These are phyloP conservation scores for Drosophila kanapiae DNA, from an alignment of 1,140 invertebrate species.

Conservation along the genomic window DNA sequence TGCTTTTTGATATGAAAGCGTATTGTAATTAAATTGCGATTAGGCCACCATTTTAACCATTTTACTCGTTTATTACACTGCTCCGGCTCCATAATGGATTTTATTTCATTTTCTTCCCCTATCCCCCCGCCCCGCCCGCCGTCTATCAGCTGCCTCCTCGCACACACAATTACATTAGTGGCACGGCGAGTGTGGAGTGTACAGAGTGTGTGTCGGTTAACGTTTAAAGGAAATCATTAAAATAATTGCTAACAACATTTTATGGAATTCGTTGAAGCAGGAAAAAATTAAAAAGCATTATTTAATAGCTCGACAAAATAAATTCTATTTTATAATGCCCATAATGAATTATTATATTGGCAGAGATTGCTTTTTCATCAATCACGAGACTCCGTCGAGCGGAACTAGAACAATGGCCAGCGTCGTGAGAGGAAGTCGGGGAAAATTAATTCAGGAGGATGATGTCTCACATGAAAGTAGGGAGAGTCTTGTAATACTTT, in stretches of 20 bases:
- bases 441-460: neutral
- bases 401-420: conserved; percentile 44
- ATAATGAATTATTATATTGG: conserved; percentile 50
- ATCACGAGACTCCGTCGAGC: conserved; percentile 12
- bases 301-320: conserved; percentile 52
- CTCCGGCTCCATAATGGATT: conserved; percentile 81
- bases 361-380: conserved; percentile 41
- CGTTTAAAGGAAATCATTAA: conserved; percentile 84
- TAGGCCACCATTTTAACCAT: conserved; percentile 84
- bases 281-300: conserved; percentile 69
- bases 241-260: conserved; percentile 80
- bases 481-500: neutral
- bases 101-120: conserved; percentile 76
- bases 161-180: conserved; percentile 75
- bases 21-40: conserved; percentile 85
- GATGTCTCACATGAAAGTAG: neutral
- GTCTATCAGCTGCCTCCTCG: conserved; percentile 12
- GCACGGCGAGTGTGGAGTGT: conserved; percentile 23
- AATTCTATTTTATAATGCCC: conserved; percentile 58
- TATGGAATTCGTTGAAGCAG: conserved; percentile 76
- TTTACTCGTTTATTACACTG: conserved; percentile 80
- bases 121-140: neutral
- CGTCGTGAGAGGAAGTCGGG: conserved; percentile 6
- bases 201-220: conserved; percentile 50
- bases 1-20: conserved; percentile 84